phyloP scores from a whole-genome alignment of 2,888 invertebrate genomes.

The Euplagia quadripunctaria region DNA sequence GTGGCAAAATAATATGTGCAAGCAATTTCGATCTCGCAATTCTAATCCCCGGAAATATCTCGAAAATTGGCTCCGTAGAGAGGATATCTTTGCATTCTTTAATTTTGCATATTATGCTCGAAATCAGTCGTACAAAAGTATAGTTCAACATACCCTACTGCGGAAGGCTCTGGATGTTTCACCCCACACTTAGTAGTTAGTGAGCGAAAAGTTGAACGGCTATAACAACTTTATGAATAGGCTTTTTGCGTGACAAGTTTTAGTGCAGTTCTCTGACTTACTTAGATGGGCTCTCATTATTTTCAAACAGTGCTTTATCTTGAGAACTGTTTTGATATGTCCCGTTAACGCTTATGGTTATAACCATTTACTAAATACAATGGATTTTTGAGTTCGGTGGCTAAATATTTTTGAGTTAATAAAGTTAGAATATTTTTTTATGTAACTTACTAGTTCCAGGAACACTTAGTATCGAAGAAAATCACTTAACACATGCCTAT shows the following conservation, averaged over 20 bases:
- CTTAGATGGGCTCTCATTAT: constrained; percentile 33
- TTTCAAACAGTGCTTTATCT: constrained; percentile 17
- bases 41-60: no score
- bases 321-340: constrained; percentile 7
- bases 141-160: background rate
- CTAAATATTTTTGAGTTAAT: background rate
- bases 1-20: no score
- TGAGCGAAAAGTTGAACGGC: constrained; percentile 33
- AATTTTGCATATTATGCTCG: no score
- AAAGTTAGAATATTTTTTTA: background rate
- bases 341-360: background rate
- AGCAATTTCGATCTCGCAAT: no score
- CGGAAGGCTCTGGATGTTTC: background rate
- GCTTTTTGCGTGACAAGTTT: constrained; percentile 32
- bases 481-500: no score
- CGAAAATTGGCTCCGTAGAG: no score
- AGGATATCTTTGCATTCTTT: no score
- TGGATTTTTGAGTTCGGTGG: background rate
- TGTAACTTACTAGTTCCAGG: no score
- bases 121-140: background rate
- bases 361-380: background rate
- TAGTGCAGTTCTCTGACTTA: constrained; percentile 47
- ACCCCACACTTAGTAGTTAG: constrained; percentile 24
- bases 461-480: no score
- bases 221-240: constrained; percentile 38